Percentiles rank a stretch among this genome's conserved stretches.
These are phyloP conservation scores for Dryomyza anilis DNA, from an alignment of 2,888 invertebrate genomes.

Conservation along the genomic window DNA sequence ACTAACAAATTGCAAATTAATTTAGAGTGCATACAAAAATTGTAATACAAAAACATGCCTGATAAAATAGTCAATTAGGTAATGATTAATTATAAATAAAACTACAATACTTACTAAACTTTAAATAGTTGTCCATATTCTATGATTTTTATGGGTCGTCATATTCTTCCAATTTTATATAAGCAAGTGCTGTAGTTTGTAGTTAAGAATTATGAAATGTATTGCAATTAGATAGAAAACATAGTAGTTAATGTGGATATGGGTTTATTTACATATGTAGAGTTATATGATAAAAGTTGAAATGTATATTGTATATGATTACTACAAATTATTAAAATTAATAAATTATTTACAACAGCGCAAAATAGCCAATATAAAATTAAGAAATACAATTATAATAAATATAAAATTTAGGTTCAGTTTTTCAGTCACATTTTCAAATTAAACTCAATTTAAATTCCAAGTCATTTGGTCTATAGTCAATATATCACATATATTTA, in stretches of 20 bases:
- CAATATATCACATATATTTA: too few species aligned
- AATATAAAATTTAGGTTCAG: too few species aligned
- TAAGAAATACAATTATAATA: too few species aligned
- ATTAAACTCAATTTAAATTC: too few species aligned
- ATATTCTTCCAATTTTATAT: constrained; percentile 58
- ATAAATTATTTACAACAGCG: too few species aligned
- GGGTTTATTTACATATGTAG: too few species aligned
- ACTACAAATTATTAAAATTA: too few species aligned
- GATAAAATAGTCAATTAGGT: not conserved
- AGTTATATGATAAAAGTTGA: too few species aligned
- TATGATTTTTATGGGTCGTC: constrained; percentile 39
- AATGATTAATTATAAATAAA: not conserved
- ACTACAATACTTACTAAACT: constrained; percentile 10
- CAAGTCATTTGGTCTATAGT: too few species aligned
- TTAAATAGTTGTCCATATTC: constrained; percentile 2
- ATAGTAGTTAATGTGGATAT: not conserved
- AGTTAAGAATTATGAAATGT: constrained; percentile 4
- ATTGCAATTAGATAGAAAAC: constrained; percentile 1
- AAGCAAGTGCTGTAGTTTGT: constrained; percentile 53
- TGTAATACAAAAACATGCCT: not conserved
- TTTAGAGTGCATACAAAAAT: not conserved
- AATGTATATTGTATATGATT: too few species aligned
- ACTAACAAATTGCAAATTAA: not conserved
- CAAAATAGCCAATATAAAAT: too few species aligned
- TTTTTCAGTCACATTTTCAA: too few species aligned